phyloP scores from a whole-genome alignment of 2,113 vertebrate species.

The Micromys minutus region DNA sequence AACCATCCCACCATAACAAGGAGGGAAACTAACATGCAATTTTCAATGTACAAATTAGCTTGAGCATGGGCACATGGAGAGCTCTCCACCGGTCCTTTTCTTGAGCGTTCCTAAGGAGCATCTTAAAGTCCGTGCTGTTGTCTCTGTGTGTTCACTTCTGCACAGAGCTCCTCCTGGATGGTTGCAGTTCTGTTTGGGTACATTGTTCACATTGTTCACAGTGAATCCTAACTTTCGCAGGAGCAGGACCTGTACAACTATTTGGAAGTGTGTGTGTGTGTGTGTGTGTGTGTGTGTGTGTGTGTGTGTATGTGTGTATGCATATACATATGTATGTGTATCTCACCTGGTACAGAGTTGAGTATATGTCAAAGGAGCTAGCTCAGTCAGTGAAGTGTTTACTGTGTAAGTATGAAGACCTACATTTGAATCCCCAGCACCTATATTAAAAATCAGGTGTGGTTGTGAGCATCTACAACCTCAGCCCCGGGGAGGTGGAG shows the following conservation, averaged over 20 bases:
- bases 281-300: no score
- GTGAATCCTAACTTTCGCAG: not conserved
- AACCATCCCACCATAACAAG: slow-evolving; percentile 25
- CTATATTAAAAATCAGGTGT: not conserved
- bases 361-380: not conserved
- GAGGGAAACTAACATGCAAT: slow-evolving; percentile 7
- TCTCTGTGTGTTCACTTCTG: not conserved
- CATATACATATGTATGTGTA: not conserved
- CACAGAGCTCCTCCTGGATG: not conserved
- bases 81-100: not conserved
- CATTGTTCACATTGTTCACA: not conserved
- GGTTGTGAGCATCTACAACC: not conserved
- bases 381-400: not conserved
- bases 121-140: slow-evolving; percentile 7
- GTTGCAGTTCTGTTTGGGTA: not conserved
- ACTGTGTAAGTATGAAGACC: not conserved
- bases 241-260: not conserved
- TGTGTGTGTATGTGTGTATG: no score
- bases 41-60: slow-evolving; percentile 44
- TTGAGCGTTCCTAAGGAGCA: not conserved
- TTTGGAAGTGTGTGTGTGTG: not conserved
- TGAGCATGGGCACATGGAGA: not conserved
- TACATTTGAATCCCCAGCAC: not conserved
- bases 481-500: not conserved
- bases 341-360: not conserved